phyloP scores from a whole-genome alignment of 2,888 invertebrate species.

The Helobdella robusta region DNA sequence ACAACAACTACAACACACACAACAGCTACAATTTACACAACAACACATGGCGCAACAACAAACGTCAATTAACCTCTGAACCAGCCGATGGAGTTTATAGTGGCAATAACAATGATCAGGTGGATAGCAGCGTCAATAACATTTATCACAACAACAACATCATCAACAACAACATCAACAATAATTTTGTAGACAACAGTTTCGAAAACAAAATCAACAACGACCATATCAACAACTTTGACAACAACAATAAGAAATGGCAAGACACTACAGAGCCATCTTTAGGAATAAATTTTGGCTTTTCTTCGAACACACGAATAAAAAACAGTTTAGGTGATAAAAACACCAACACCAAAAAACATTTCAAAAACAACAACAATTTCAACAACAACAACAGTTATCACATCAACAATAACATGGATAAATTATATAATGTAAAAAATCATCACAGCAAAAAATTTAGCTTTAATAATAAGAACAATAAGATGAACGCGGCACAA shows the following conservation, averaged over 20 bases:
- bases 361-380: neutral
- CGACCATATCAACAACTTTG: too few species aligned
- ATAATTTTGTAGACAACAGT: neutral
- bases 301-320: neutral
- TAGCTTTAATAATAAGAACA: too few species aligned
- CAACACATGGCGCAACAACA: too few species aligned
- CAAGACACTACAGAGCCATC: conserved; percentile 1
- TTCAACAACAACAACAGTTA: neutral
- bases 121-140: neutral
- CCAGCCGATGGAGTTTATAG: neutral
- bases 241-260: neutral
- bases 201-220: neutral
- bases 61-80: too few species aligned
- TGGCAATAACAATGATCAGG: neutral
- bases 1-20: too few species aligned
- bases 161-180: neutral
- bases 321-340: neutral
- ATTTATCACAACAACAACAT: neutral
- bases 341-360: neutral
- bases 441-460: too few species aligned
- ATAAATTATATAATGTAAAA: too few species aligned
- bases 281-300: neutral
- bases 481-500: too few species aligned
- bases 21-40: too few species aligned
- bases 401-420: neutral